Conservation (phyloP, 2,113 vertebrate genomes). For the Emberiza fucata region DNA sequence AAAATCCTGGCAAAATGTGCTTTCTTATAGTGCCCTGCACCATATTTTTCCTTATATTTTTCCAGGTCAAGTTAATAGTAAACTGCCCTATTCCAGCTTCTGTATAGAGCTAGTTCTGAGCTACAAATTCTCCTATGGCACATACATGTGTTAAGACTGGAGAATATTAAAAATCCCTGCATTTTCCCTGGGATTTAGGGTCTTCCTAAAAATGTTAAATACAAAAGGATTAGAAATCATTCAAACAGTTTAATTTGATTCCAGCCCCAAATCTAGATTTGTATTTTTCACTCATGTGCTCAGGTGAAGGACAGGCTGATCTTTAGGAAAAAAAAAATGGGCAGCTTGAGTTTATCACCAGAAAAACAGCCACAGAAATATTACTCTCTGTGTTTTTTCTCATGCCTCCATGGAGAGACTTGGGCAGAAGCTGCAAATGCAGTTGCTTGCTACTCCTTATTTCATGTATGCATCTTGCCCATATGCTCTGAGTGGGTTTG, state of each 20-base stretch:
- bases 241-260: background rate
- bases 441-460: background rate
- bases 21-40: background rate
- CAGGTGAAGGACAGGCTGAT: background rate
- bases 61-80: background rate
- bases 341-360: background rate
- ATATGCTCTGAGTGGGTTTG: conserved; percentile 4
- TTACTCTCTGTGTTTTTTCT: background rate
- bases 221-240: background rate
- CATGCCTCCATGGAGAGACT: background rate
- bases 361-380: background rate
- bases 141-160: background rate
- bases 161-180: background rate
- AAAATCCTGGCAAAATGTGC: background rate
- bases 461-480: background rate
- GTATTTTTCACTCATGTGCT: background rate
- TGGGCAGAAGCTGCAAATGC: background rate
- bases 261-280: background rate
- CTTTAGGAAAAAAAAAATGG: background rate
- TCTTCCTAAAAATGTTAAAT: background rate
- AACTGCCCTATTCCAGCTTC: background rate
- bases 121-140: background rate
- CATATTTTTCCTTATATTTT: background rate
- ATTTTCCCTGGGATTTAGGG: background rate
- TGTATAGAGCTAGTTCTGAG: background rate